Evolutionary conservation across 2,113 vertebrate genomes (phyloP).

Genomic region (Prietella phreatophila): DNA sequence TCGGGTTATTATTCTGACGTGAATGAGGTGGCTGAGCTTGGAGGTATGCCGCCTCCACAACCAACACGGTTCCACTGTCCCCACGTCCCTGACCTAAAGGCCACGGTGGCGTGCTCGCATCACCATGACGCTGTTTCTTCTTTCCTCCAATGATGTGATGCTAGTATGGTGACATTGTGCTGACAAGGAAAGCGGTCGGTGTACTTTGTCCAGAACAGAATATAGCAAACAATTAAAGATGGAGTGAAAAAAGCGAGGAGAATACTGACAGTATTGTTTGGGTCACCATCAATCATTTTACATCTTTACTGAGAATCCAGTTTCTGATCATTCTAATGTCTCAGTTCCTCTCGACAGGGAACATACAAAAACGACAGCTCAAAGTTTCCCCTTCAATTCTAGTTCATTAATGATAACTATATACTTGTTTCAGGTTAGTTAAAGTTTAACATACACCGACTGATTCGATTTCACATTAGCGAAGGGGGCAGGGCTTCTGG

Average conservation of each 20-base stretch:
- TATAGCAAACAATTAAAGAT: background rate
- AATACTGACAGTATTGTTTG: no score
- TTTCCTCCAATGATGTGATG: background rate
- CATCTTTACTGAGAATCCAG: background rate
- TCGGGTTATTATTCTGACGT: constrained; percentile 37
- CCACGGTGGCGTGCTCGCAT: constrained; percentile 18
- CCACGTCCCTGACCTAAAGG: background rate
- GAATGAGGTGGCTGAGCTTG: constrained; percentile 29
- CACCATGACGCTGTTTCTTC: constrained; percentile 23
- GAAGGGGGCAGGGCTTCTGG: background rate
- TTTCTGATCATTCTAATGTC: background rate
- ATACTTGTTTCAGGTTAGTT: background rate
- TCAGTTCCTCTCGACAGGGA: background rate
- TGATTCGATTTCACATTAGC: background rate
- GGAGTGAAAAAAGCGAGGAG: background rate
- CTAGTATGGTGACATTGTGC: background rate
- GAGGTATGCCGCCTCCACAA: constrained; percentile 14
- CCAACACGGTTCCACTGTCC: constrained; percentile 15
- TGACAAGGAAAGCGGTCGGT: background rate
- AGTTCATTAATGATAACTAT: background rate
- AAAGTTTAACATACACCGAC: background rate
- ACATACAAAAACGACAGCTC: background rate
- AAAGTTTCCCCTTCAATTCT: background rate
- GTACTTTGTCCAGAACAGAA: background rate
- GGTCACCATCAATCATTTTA: background rate